A percentile compares a stretch with the other conserved stretches of the same genome.
These are phyloP conservation scores for Oncorhynchus clarkii DNA, from an alignment of 2,113 vertebrate species.

Conservation along the genomic window DNA sequence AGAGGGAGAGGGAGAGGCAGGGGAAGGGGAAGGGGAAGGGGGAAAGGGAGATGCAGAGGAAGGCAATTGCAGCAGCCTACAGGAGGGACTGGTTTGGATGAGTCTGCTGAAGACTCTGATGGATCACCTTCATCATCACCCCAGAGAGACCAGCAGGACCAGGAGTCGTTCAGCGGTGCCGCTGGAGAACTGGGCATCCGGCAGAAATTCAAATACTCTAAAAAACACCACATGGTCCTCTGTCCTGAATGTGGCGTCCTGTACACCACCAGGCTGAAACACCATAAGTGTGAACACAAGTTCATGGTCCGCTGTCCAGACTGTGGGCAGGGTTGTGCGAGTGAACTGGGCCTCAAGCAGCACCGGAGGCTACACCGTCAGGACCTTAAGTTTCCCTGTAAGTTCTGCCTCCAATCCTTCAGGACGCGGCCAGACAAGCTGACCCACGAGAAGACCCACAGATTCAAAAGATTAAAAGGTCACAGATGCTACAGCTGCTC, in stretches of 20 bases:
- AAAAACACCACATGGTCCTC: background rate
- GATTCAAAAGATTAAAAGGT: background rate
- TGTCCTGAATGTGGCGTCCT: background rate
- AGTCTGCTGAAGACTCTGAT: background rate
- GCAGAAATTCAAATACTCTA: no score
- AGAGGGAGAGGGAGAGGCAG: background rate
- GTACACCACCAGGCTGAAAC: background rate
- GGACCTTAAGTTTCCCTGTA: background rate
- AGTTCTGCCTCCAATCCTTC: background rate
- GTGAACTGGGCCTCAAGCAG: background rate
- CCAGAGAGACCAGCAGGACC: background rate
- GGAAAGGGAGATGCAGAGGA: no score
- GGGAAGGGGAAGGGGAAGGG: no score
- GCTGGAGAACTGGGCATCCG: no score
- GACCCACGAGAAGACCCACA: background rate
- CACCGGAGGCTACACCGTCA: background rate
- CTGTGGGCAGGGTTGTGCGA: background rate
- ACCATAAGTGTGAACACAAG: background rate
- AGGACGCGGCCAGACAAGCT: background rate
- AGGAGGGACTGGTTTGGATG: no score
- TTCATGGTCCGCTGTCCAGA: background rate
- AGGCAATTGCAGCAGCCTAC: no score
- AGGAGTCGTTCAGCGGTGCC: no score
- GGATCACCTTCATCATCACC: background rate
- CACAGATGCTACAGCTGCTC: background rate